These are phyloP conservation scores for Setophaga petechia DNA, from an alignment of 2,113 vertebrate genomes.

Conservation along the genomic window DNA sequence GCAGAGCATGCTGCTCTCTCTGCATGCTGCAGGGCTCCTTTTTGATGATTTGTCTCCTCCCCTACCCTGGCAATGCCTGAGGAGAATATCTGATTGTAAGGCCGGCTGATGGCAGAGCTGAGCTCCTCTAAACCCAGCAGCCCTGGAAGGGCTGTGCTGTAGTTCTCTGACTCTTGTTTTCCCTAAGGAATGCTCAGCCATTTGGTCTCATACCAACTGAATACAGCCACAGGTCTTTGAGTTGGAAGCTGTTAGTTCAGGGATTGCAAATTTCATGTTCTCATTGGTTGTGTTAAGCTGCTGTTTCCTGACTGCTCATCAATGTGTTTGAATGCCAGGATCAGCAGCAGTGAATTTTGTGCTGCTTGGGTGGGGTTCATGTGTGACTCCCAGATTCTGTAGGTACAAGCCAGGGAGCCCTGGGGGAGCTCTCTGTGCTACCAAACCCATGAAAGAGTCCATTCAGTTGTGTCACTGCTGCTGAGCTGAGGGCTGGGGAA, in stretches of 20 bases:
- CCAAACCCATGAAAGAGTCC: neutral
- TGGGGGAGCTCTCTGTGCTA: neutral
- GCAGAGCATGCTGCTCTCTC: neutral
- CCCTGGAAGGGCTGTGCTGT: neutral
- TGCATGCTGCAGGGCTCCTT: neutral
- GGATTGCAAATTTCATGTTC: neutral
- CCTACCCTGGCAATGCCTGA: neutral
- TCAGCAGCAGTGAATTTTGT: neutral
- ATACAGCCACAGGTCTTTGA: neutral
- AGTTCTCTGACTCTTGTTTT: neutral
- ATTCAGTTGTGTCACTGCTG: neutral
- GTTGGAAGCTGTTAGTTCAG: neutral
- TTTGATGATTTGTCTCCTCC: neutral
- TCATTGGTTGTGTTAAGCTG: accelerated
- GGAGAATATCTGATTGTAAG: neutral
- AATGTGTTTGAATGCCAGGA: neutral
- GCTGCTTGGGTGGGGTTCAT: neutral
- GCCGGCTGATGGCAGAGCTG: neutral
- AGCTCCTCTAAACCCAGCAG: neutral
- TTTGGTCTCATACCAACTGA: neutral
- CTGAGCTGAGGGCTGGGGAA: neutral
- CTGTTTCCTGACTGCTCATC: neutral
- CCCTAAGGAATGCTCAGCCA: neutral
- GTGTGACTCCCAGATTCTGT: neutral
- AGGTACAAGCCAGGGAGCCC: neutral